Evolutionary conservation across 2,888 invertebrate genomes (phyloP).

Genomic region (Anaspis maculata): DNA sequence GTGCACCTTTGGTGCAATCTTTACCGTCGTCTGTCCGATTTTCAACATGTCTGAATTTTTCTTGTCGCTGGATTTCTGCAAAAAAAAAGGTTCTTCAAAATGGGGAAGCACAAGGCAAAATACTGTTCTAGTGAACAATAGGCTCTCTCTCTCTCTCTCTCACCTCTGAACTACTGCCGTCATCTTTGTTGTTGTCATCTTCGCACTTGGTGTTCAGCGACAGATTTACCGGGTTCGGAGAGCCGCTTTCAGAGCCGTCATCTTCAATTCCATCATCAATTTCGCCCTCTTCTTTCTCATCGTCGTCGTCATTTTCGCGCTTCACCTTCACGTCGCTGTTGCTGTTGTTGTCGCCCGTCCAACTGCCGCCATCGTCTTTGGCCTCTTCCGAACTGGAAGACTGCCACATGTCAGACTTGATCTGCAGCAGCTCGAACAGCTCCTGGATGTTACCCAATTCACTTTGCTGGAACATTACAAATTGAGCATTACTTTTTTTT

Average conservation of each 20-base stretch:
- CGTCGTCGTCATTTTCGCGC: slow-evolving; percentile 37
- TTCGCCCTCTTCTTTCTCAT: slow-evolving; percentile 47
- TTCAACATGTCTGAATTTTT: slow-evolving; percentile 45
- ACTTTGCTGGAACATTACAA: slow-evolving; percentile 52
- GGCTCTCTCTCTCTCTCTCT: slow-evolving; percentile 8
- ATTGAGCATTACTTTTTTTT: too few relatives aligned
- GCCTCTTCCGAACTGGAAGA: slow-evolving; percentile 38
- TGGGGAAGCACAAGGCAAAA: slow-evolving; percentile 4
- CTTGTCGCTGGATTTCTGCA: slow-evolving; percentile 31
- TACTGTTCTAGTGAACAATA: slow-evolving; percentile 1
- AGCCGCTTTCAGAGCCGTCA: slow-evolving; percentile 52
- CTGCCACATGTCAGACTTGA: slow-evolving; percentile 73
- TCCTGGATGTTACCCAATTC: slow-evolving; percentile 79
- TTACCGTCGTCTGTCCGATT: slow-evolving; percentile 52
- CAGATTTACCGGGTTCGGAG: slow-evolving; percentile 76
- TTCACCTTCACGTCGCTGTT: slow-evolving; percentile 26
- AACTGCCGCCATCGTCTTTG: slow-evolving; percentile 39
- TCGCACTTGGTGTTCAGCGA: slow-evolving; percentile 55
- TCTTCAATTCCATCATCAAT: slow-evolving; percentile 43
- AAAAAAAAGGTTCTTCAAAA: slow-evolving; percentile 8
- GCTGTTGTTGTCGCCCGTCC: slow-evolving; percentile 39
- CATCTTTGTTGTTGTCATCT: slow-evolving; percentile 31
- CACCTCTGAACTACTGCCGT: slow-evolving; percentile 28
- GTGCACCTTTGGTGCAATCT: slow-evolving; percentile 52
- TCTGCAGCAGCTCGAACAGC: slow-evolving; percentile 73